Conservation (phyloP, 2,797 vertebrate species). For the Syngnathus rostellatus region DNA sequence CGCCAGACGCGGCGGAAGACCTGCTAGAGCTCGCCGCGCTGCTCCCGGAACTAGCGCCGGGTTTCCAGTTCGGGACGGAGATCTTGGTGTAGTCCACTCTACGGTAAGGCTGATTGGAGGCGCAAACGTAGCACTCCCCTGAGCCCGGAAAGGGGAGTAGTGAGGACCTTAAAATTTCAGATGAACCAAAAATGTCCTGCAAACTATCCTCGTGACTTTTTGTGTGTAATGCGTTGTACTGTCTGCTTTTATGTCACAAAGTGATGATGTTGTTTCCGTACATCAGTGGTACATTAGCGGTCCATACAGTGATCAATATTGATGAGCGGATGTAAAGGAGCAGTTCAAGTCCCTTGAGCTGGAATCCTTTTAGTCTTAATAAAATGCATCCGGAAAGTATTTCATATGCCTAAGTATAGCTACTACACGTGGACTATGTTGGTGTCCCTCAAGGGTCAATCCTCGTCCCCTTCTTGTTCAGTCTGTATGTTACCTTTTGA, state of each 20-base stretch:
- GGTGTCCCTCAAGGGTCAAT: no score
- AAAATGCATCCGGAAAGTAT: not conserved
- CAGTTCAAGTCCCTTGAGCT: not conserved
- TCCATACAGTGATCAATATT: conserved; percentile 2
- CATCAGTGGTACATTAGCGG: not conserved
- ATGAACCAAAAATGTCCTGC: not conserved
- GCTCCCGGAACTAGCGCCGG: conserved; percentile 38
- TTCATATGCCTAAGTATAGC: not conserved
- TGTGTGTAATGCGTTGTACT: not conserved
- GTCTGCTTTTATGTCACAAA: not conserved
- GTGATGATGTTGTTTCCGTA: not conserved
- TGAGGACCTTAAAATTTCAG: not conserved
- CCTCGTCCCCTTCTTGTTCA: no score
- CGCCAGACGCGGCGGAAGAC: conserved; percentile 38
- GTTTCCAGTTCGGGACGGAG: conserved; percentile 83
- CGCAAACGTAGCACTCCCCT: conserved; percentile 95
- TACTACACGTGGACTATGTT: no score
- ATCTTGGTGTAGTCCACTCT: conserved; percentile 96
- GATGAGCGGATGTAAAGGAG: not conserved
- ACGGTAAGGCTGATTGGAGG: conserved; percentile 86
- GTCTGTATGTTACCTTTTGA: no score
- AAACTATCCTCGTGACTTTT: not conserved
- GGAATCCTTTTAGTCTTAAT: not conserved
- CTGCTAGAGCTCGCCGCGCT: conserved; percentile 4
- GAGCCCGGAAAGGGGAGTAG: not conserved